Evolutionary conservation across 2,888 invertebrate species (phyloP).

Genomic region (Idaea straminata): DNA sequence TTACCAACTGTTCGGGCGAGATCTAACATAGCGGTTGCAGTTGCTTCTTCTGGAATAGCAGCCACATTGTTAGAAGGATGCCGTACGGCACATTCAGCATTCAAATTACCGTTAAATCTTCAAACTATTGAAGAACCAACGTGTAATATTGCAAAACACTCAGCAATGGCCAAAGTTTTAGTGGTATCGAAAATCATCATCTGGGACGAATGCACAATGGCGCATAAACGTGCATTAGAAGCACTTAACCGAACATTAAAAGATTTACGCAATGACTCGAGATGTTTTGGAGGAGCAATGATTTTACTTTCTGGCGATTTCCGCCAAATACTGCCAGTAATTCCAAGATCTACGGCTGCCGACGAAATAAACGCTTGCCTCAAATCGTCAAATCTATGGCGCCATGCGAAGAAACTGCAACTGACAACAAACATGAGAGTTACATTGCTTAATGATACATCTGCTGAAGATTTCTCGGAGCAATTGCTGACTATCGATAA

Average conservation of each 20-base stretch:
- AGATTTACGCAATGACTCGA: conserved; percentile 28
- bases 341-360: conserved; percentile 25
- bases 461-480: conserved; percentile 40
- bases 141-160: too few species aligned
- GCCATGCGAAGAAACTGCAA: conserved; percentile 21
- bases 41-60: too few species aligned
- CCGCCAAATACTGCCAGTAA: conserved; percentile 28
- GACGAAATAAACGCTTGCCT: conserved; percentile 29
- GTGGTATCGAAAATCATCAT: too few species aligned
- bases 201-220: too few species aligned
- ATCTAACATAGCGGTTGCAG: too few species aligned
- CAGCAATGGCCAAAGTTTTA: too few species aligned
- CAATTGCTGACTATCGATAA: conserved; percentile 47
- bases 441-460: conserved; percentile 26
- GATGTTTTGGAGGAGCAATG: conserved; percentile 25
- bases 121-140: too few species aligned
- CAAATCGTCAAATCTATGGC: conserved; percentile 29
- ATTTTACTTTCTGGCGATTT: conserved; percentile 27
- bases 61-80: too few species aligned
- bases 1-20: too few species aligned
- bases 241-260: conserved; percentile 28
- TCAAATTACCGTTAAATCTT: too few species aligned
- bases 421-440: conserved; percentile 23
- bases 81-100: too few species aligned
- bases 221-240: conserved; percentile 29